A percentile compares a stretch with the other conserved stretches of the same genome.
Conservation (phyloP, 2,888 invertebrate species). For the Stenodema calcarata region DNA sequence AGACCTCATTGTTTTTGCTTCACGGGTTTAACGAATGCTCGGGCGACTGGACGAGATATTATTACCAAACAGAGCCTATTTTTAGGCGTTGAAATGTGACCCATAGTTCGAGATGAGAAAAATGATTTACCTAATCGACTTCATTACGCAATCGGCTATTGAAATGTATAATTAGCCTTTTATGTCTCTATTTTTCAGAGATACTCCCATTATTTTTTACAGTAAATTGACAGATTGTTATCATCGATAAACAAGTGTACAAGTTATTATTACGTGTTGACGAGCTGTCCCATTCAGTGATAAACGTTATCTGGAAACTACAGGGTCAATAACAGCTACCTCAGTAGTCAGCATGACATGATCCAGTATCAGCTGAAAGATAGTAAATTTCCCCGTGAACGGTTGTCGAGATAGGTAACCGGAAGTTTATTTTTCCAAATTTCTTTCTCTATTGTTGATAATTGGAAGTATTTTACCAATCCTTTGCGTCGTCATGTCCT, state of each 20-base stretch:
- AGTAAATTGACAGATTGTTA: neutral
- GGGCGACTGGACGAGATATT: neutral
- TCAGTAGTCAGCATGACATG: neutral
- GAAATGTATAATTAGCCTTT: neutral
- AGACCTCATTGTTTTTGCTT: neutral
- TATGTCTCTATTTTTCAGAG: neutral
- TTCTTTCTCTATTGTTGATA: too few relatives aligned
- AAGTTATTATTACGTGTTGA: neutral
- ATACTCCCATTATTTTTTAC: neutral
- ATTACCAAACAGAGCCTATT: neutral
- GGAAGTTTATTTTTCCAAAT: too few relatives aligned
- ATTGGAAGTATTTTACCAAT: too few relatives aligned
- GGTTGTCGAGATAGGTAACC: too few relatives aligned
- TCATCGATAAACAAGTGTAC: neutral
- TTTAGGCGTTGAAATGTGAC: neutral
- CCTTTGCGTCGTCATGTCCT: too few relatives aligned
- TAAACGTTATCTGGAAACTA: neutral
- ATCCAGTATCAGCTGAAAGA: too few relatives aligned
- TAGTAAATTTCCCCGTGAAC: too few relatives aligned
- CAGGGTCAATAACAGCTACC: neutral
- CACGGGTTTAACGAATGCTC: neutral
- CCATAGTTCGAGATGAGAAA: neutral
- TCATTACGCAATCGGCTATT: neutral
- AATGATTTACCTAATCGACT: neutral
- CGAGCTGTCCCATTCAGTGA: neutral